Percentiles rank a stretch among this genome's conserved stretches.
phyloP scores from a whole-genome alignment of 2,797 vertebrate species.

The Mormyrus hasselquistii region DNA sequence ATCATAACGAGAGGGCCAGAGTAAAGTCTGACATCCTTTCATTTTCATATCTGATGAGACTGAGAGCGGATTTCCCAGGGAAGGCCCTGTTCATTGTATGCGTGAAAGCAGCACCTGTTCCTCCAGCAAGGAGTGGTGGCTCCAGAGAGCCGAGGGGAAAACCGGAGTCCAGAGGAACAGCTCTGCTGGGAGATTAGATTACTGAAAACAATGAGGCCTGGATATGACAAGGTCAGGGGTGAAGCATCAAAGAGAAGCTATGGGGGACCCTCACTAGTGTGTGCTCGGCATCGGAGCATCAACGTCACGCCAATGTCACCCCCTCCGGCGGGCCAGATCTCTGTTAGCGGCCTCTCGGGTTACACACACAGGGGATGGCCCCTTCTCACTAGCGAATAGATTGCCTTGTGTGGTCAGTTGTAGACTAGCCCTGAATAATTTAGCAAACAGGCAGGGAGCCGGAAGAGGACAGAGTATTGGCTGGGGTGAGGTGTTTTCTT shows the following conservation, averaged over 20 bases:
- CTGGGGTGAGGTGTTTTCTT: background rate
- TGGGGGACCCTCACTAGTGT: background rate
- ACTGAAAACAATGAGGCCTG: conserved; percentile 27
- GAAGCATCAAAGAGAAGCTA: background rate
- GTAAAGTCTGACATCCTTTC: background rate
- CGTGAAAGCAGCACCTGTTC: conserved; percentile 23
- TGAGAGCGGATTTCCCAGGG: conserved; percentile 14
- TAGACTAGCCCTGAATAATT: conserved; percentile 29
- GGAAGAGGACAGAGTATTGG: background rate
- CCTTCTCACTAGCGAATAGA: conserved; percentile 10
- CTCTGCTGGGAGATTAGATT: conserved; percentile 8
- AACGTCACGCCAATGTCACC: background rate
- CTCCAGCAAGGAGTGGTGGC: background rate
- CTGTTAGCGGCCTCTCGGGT: background rate
- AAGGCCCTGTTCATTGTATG: conserved; percentile 9
- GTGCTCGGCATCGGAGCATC: background rate
- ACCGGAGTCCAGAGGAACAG: conserved; percentile 5
- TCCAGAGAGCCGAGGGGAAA: conserved; percentile 10
- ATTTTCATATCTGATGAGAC: conserved; percentile 11
- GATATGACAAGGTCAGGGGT: conserved; percentile 20
- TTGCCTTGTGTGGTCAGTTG: conserved; percentile 20
- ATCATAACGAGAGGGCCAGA: background rate
- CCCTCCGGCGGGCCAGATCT: background rate
- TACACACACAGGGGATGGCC: background rate
- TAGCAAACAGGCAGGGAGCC: conserved; percentile 10